Evolutionary conservation across 2,797 vertebrate species (phyloP), one percentile per base, ranked within the genome.

Genomic region (Lutjanus argentimaculatus): DNA sequence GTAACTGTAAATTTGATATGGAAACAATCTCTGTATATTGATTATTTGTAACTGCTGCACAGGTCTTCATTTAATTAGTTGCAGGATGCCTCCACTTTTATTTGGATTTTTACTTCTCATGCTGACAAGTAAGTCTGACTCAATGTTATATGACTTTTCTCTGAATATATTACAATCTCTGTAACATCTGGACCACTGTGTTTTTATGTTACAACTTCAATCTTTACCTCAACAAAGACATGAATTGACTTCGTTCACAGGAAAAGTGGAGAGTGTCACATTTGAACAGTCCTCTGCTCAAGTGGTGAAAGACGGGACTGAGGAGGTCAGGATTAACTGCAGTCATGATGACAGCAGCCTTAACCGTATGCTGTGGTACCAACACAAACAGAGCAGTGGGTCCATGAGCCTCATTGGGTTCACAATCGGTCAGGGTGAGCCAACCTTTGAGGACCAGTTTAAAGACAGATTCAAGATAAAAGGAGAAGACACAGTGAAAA

Each of bases 231-330:
- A 36, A 10, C 10, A 25, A 13, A 12, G 1, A 48, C 14, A 21
- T 55, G 5, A 19, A 30, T 8, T 25, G 2, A 40, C n/a, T 52
- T 55, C 14, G 3, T 46, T 46, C 45, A 46, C 45, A 46, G 45
- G 45, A 17, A 43, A 45, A 53, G 80, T 73, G 59, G 36, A 46
- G 21, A 65, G 61, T 8, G 21, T 82, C 14, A 42, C 2, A 7
- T 19, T 85, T 72, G 4, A 80, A 2, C 91, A 89, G 75, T 69
- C 45, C n/a, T 82, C 88, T 36, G 13, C 76, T 61, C 77, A 67
- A 36, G 2, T 77, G 11, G 66, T 71, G 15, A 43, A 19, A 1
- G 45, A 72, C 13, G 61, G 63, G n/a, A 15, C 80, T 2, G 0
- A 15, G 25, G 75, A 56, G 57, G 12, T 72, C 7, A 40, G 11